These are phyloP conservation scores for Lasioglossum calceatum DNA, from an alignment of 2,888 invertebrate species.

Conservation along the genomic window DNA sequence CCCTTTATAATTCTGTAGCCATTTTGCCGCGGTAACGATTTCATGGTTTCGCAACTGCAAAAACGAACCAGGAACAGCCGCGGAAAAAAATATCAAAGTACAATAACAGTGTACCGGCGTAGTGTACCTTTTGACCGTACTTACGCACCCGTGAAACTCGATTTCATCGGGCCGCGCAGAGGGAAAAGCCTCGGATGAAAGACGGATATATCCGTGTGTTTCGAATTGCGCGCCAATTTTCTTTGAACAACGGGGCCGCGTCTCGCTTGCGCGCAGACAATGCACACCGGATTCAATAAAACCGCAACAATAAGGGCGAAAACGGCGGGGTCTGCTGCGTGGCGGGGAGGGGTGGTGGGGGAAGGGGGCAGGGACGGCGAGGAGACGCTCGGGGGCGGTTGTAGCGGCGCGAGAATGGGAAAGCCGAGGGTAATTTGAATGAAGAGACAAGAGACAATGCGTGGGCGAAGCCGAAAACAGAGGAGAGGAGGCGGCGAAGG, in stretches of 20 bases:
- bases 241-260: constrained; percentile 74
- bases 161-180: constrained; percentile 57
- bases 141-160: constrained; percentile 68
- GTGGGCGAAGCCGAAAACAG: constrained; percentile 74
- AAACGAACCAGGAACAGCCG: not conserved
- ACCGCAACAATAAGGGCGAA: constrained; percentile 83
- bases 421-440: constrained; percentile 83
- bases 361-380: not conserved
- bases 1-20: constrained; percentile 15
- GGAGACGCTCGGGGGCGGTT: constrained; percentile 49
- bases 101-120: constrained; percentile 26
- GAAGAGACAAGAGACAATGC: constrained; percentile 84
- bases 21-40: constrained; percentile 48
- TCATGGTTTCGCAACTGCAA: constrained; percentile 41
- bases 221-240: constrained; percentile 76
- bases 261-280: constrained; percentile 79
- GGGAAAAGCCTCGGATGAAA: constrained; percentile 49
- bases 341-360: constrained; percentile 1
- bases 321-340: constrained; percentile 65
- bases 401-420: constrained; percentile 75
- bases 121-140: constrained; percentile 62
- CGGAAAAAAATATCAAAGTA: constrained; percentile 5
- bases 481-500: constrained; percentile 60
- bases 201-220: constrained; percentile 65
- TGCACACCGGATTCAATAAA: constrained; percentile 83